A percentile compares a stretch with the other conserved stretches of the same genome.
phyloP scores from a whole-genome alignment of 2,113 vertebrate genomes.

The Noturus placidus region DNA sequence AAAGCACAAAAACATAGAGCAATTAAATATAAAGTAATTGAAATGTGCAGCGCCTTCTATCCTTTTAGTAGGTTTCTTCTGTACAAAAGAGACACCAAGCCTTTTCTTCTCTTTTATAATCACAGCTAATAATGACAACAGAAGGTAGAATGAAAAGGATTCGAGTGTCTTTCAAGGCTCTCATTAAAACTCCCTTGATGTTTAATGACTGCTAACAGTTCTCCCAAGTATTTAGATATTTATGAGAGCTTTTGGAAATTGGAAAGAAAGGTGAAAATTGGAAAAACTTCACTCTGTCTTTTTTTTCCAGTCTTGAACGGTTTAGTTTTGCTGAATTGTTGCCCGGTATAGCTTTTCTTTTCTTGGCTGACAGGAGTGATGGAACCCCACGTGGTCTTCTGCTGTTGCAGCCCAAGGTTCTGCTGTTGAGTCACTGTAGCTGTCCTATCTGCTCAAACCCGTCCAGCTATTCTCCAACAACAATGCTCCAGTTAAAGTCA shows the following conservation, averaged over 20 bases:
- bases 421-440: neutral
- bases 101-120: constrained; percentile 12
- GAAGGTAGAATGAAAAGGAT: constrained; percentile 5
- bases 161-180: constrained; percentile 1
- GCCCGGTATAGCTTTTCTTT: neutral
- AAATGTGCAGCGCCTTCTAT: neutral
- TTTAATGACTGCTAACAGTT: neutral
- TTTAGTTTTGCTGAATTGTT: neutral
- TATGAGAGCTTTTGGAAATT: neutral
- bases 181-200: constrained; percentile 1
- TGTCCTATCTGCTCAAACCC: neutral
- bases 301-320: neutral
- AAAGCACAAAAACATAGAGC: no score
- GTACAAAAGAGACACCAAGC: constrained; percentile 4
- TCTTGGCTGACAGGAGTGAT: neutral
- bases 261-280: neutral
- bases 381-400: neutral
- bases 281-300: neutral
- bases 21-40: neutral
- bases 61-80: neutral
- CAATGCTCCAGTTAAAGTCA: neutral
- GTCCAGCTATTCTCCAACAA: neutral
- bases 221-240: neutral
- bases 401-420: neutral
- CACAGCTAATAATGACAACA: neutral